Evolutionary conservation across 2,888 invertebrate genomes (phyloP).

Genomic region (Ichneumoninae sp.): DNA sequence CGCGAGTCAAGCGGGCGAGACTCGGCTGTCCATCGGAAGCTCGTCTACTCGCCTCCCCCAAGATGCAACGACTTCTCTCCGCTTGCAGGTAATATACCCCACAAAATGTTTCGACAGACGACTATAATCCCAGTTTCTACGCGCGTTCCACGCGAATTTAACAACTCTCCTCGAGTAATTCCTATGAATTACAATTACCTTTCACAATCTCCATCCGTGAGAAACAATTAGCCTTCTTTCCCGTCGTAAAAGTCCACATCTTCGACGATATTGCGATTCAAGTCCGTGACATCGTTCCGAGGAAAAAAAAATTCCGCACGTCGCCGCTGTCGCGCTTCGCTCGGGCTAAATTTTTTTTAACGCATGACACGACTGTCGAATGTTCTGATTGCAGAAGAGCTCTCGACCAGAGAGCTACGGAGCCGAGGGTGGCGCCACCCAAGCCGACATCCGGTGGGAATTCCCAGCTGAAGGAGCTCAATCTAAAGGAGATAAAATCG

Average conservation of each 20-base stretch:
- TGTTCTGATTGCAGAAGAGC: conserved; percentile 78
- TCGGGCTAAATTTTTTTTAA: neutral
- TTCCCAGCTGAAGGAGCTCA: conserved; percentile 78
- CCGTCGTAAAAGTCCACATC: conserved; percentile 18
- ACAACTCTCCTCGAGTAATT: conserved; percentile 33
- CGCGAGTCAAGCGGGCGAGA: conserved; percentile 80
- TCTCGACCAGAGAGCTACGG: conserved; percentile 81
- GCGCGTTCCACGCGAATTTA: neutral
- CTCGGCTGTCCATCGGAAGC: conserved; percentile 83
- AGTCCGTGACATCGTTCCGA: conserved; percentile 59
- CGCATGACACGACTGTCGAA: conserved; percentile 2
- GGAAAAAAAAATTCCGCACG: neutral
- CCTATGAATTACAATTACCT: conserved; percentile 48
- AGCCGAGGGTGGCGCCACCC: conserved; percentile 81
- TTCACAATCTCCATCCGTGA: conserved; percentile 31
- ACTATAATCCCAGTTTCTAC: neutral
- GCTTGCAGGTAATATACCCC: conserved; percentile 81
- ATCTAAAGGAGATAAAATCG: conserved; percentile 80
- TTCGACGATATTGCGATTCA: conserved; percentile 44
- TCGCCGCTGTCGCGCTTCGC: too few species aligned
- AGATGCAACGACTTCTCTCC: conserved; percentile 84
- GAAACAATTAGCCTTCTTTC: conserved; percentile 44
- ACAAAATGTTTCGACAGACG: conserved; percentile 35
- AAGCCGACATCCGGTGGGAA: conserved; percentile 74
- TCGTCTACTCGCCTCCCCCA: conserved; percentile 83